Evolutionary conservation across 1,140 invertebrate species (phyloP), one percentile per base, ranked within the genome.

Genomic region (Lordiphosa mommai): DNA sequence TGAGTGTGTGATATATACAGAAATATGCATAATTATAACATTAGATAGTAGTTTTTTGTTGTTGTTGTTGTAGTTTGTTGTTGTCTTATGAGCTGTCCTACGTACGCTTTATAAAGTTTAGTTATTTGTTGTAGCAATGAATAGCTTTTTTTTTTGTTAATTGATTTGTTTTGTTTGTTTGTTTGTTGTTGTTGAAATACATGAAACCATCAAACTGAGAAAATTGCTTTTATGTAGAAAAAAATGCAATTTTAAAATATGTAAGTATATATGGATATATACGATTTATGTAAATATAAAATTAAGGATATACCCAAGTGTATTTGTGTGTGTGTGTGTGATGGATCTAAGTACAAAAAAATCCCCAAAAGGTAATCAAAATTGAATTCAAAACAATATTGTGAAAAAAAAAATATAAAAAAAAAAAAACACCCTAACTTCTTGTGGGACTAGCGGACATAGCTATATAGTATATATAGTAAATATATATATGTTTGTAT

Each of bases 141-240:
- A 50, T 67, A 53, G 64, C 52, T 30, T 52, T 63, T 46, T 51
- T 61, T 56, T 46, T 30, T 40, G 29, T 46, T 49, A 30, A 32
- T 59, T 33, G 41, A 48, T 46, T 66, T 36, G 29, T 60, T 37
- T 48, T 12, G 27, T 27, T 61, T 43, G 37, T 43, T 34, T 57
- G 44, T 52, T 52, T 53, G 64, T 65, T 32, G 47, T 64, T 64
- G 47, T 52, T 72, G 65, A 82, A 76, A 82, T 84, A 76, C 37
- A 67, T 84, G 77, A 84, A 84, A 84, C 77, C 77, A 85, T 84
- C 60, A 77, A 84, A 84, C 77, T 84, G 77, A 84, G 77, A 84
- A 82, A 84, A 85, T 84, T 84, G 77, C 77, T 37, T 61, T 73
- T 50, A 74, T 65, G 61, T 74, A 58, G 44, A 74, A 67, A 80